Evolutionary conservation across 2,113 vertebrate species (phyloP).

Genomic region (Stigmatopora nigra): DNA sequence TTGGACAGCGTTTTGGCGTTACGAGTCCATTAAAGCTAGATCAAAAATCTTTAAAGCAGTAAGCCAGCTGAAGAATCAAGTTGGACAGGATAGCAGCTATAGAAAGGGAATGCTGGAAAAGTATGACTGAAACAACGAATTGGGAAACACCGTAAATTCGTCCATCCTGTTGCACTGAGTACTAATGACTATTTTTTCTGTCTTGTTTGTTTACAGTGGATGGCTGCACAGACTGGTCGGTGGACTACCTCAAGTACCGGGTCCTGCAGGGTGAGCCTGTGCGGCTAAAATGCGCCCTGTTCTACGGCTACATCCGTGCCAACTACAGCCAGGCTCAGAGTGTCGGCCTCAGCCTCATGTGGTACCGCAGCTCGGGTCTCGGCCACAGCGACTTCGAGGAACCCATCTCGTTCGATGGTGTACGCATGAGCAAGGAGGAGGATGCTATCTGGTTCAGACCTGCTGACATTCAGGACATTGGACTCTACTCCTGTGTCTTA

Average conservation of each 20-base stretch:
- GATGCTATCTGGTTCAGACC: conserved; percentile 98
- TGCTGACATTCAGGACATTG: conserved; percentile 87
- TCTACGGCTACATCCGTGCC: conserved; percentile 96
- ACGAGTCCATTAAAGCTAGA: too few relatives aligned
- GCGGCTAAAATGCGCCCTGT: conserved; percentile 93
- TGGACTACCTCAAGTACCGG: conserved; percentile 95
- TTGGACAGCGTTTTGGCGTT: too few relatives aligned
- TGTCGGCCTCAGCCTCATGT: conserved; percentile 93
- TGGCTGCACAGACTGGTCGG: conserved; percentile 96
- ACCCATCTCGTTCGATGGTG: conserved; percentile 94
- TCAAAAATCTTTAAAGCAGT: too few relatives aligned
- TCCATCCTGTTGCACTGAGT: too few relatives aligned
- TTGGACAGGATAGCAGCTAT: too few relatives aligned
- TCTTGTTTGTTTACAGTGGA: conserved; percentile 77
- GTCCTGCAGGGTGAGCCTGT: conserved; percentile 92
- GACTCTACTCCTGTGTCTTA: conserved; percentile 95
- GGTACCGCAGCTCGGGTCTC: conserved; percentile 80
- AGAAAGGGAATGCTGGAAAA: too few relatives aligned
- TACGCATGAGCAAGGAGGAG: conserved; percentile 97
- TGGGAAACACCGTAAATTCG: too few relatives aligned
- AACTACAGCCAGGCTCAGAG: conserved; percentile 96
- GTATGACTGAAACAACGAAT: too few relatives aligned
- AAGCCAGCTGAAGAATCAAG: too few relatives aligned
- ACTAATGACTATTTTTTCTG: neutral
- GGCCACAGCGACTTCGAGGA: conserved; percentile 93